These are phyloP conservation scores for Cheilosia scutellata DNA, from an alignment of 2,888 invertebrate genomes.

Conservation along the genomic window DNA sequence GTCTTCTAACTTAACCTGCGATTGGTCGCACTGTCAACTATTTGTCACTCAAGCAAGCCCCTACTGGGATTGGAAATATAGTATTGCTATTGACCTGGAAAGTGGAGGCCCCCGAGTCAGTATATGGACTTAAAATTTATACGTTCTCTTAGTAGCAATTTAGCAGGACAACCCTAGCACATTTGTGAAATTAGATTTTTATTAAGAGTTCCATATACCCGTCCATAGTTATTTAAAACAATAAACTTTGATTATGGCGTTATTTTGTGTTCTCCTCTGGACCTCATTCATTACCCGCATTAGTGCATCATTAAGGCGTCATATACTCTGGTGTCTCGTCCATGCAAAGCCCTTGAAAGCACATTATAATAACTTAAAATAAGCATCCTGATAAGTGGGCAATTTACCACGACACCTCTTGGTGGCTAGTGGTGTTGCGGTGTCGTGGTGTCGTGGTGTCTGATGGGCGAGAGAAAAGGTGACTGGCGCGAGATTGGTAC, in stretches of 20 bases:
- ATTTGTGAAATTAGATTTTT: slow-evolving; percentile 1
- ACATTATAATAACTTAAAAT: slow-evolving; percentile 71
- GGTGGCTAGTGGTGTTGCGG: slow-evolving; percentile 15
- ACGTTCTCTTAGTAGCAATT: not conserved
- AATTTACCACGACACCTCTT: slow-evolving; percentile 74
- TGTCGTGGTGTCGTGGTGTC: slow-evolving; percentile 21
- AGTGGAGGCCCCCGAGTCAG: too few species aligned
- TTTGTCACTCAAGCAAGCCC: too few species aligned
- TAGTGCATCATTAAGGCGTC: slow-evolving; percentile 72
- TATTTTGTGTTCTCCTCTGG: slow-evolving; percentile 36
- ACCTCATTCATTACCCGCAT: slow-evolving; percentile 66
- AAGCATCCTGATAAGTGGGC: slow-evolving; percentile 74
- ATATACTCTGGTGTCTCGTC: slow-evolving; percentile 26
- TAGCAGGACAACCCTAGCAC: not conserved
- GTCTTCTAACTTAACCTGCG: too few species aligned
- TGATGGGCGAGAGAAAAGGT: not conserved
- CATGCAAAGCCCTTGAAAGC: slow-evolving; percentile 26
- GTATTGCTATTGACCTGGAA: too few species aligned
- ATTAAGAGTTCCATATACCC: not conserved
- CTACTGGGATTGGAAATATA: too few species aligned
- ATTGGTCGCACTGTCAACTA: too few species aligned
- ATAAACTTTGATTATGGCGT: slow-evolving; percentile 57
- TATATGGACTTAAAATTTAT: not conserved
- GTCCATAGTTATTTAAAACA: slow-evolving; percentile 55
- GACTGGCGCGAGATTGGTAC: slow-evolving; percentile 6